Percentiles rank a stretch among this genome's conserved stretches.
These are phyloP conservation scores for Phrynocephalus vlangalii DNA, from an alignment of 2,797 vertebrate species.

Conservation along the genomic window DNA sequence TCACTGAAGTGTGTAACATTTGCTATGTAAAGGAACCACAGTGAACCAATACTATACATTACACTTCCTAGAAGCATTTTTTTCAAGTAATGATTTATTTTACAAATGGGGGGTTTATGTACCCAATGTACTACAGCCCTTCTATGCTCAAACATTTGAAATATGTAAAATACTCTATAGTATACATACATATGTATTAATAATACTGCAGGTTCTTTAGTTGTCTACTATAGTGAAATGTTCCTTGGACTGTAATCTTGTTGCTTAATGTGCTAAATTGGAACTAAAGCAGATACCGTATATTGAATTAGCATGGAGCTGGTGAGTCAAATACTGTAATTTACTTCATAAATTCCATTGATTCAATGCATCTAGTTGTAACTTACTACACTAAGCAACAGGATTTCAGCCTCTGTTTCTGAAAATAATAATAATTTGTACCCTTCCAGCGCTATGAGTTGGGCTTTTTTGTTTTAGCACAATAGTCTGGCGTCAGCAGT, in stretches of 20 bases:
- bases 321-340: no score
- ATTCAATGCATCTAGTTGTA: no score
- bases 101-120: slow-evolving; percentile 42
- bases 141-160: slow-evolving; percentile 53
- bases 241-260: slow-evolving; percentile 14
- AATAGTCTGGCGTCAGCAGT: neutral
- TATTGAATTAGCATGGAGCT: no score
- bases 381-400: no score
- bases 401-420: no score
- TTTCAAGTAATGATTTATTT: slow-evolving; percentile 48
- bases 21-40: slow-evolving; percentile 47
- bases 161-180: slow-evolving; percentile 45
- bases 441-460: slow-evolving; percentile 15
- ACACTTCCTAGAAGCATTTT: slow-evolving; percentile 60
- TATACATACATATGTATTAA: slow-evolving; percentile 13
- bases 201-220: slow-evolving; percentile 25
- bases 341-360: no score
- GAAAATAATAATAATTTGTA: neutral
- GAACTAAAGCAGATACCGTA: no score
- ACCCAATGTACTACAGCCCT: slow-evolving; percentile 41
- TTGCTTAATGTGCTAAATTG: no score
- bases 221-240: neutral
- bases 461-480: accelerated
- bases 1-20: slow-evolving; percentile 40
- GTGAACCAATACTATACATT: neutral